Base-by-base conservation (phyloP, 2,113 vertebrate species). In the Colossoma macropomum region DNA sequence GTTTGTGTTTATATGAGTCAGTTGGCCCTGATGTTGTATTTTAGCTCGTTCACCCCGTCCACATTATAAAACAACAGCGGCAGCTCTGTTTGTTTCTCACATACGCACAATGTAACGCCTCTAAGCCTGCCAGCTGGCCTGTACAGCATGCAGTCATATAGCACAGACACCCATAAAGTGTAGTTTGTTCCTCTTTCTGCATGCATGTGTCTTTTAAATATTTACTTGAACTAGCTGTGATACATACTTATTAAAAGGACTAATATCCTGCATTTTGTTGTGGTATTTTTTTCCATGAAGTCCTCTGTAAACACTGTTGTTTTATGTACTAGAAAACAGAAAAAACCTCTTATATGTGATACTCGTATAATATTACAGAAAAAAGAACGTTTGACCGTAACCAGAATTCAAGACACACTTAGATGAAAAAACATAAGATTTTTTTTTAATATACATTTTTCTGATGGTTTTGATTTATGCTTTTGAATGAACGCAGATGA, bases 61-160 rank as follows among this genome's bases (percentile, higher is more conserved):
- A 48, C 52, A 83, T 75, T 45, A 50, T 69, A 75, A 76, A 79
- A 69, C 77, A 74, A 69, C 77, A 74, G 73, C 21, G 62, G 72
- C 38, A 38, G 27, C 72, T 69, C 25, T 45, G 71, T 27, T 15
- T 19, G 27, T 21, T 12, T 60, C 66, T 25, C n/a, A 25, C 19
- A 41, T 30, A 41, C n/a, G 10, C 21, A 38, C 17, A 19, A 2
- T 76, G 12, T 17, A 60, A 25, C n/a, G 5, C 54, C 21, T 15
- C 54, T 8, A 19, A 30, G 38, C 50, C 25, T 32, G 27, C 54
- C 73, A 28, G n/a, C 73, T 75, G 30, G 56, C 50, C 7, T 60
- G 54, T 56, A 23, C 54, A 59, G 52, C 73, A n/a, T 32, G 16
- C 16, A 7, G 21, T 28, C 41, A 17, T 28, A 28, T 15, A 16